A percentile compares a stretch with the other conserved stretches of the same genome.
Evolutionary conservation across 1,140 invertebrate species (phyloP).

Genomic region (Megalopta genalis): DNA sequence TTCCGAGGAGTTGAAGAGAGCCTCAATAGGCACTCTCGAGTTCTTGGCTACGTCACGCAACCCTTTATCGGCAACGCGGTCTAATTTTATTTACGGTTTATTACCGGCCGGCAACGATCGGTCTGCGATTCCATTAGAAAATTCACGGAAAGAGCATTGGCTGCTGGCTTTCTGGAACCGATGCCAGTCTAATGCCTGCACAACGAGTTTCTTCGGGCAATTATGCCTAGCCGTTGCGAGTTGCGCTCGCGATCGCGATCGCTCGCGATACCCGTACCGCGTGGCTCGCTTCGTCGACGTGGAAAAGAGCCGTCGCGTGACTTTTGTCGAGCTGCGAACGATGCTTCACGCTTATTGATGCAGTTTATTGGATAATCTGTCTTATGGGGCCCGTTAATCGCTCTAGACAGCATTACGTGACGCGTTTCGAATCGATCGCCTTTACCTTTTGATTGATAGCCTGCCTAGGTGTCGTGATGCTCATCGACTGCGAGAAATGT

Average conservation of each 20-base stretch:
- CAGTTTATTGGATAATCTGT: neutral
- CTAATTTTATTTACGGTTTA: slow-evolving; percentile 63
- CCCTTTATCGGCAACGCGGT: slow-evolving; percentile 58
- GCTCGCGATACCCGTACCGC: neutral
- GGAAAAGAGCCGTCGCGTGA: neutral
- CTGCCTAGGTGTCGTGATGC: no score
- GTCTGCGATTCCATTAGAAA: slow-evolving; percentile 41
- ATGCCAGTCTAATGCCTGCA: neutral
- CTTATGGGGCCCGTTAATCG: neutral
- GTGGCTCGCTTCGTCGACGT: no score
- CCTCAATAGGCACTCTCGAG: slow-evolving; percentile 57
- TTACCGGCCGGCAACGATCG: slow-evolving; percentile 20
- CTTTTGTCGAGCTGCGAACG: neutral
- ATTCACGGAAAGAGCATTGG: slow-evolving; percentile 25
- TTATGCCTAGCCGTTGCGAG: neutral
- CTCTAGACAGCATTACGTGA: neutral
- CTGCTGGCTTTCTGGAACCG: neutral
- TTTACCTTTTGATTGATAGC: neutral
- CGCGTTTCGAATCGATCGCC: neutral
- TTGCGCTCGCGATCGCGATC: no score
- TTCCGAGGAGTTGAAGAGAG: slow-evolving; percentile 61
- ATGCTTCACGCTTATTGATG: neutral
- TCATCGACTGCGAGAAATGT: no score
- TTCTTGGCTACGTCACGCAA: slow-evolving; percentile 55
- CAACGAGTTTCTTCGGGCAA: slow-evolving; percentile 5